Percentiles rank a stretch among this genome's conserved stretches.
Conservation (phyloP, 92 coral and sea anemone species). For the Siderastrea radians region DNA sequence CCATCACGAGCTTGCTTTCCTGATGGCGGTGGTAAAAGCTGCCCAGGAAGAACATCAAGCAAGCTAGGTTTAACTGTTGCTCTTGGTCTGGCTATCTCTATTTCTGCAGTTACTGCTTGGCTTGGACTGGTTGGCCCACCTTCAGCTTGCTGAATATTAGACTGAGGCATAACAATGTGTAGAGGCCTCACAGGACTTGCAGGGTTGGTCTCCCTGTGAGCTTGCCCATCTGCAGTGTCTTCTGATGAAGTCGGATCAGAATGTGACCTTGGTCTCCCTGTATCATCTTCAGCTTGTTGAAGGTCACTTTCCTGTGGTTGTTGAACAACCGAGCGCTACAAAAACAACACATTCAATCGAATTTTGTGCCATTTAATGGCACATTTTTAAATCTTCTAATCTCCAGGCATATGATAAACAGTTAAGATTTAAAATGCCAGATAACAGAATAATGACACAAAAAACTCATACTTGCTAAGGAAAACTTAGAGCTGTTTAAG, state of each 20-base stretch:
- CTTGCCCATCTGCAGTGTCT: slow-evolving; percentile 46
- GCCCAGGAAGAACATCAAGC: slow-evolving; percentile 83
- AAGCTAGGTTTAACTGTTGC: slow-evolving; percentile 81
- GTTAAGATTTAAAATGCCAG: too few species aligned
- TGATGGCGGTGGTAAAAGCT: slow-evolving; percentile 89
- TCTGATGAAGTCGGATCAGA: slow-evolving; percentile 82
- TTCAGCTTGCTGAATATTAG: slow-evolving; percentile 20
- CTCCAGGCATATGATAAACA: too few species aligned
- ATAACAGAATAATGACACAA: too few species aligned
- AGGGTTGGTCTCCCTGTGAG: slow-evolving; percentile 41
- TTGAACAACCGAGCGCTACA: slow-evolving; percentile 51
- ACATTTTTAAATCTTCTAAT: neutral
- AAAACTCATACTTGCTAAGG: too few species aligned
- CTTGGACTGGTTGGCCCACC: slow-evolving; percentile 66
- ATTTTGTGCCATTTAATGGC: neutral
- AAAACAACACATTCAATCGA: neutral
- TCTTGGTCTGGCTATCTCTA: slow-evolving; percentile 81
- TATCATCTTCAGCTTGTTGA: slow-evolving; percentile 26
- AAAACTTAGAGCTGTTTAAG: too few species aligned
- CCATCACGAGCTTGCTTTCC: slow-evolving; percentile 86
- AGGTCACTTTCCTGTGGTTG: slow-evolving; percentile 38
- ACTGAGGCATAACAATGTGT: slow-evolving; percentile 9
- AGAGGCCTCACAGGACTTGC: slow-evolving; percentile 40
- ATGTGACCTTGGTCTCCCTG: slow-evolving; percentile 60
- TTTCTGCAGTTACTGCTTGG: slow-evolving; percentile 55